Base-by-base conservation (phyloP, 2,888 invertebrate genomes). In the Acanthosepion pharaonis region DNA sequence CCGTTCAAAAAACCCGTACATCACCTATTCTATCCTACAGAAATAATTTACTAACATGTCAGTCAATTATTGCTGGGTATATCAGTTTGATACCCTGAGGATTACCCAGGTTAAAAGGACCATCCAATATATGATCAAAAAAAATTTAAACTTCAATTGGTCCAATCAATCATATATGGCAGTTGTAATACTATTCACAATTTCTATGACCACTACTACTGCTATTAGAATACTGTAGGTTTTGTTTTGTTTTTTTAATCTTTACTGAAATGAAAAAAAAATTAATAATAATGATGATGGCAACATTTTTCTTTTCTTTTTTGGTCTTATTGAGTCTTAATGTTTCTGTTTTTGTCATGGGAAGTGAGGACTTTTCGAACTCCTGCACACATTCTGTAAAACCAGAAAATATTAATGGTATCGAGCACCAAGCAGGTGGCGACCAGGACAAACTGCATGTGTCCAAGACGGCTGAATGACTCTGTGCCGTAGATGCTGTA, bases 331-430 rank as follows among this genome's bases (percentile, higher is more conserved):
- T 95, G 94, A 59, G 78, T 64, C 55, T 64, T 92, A 33, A 94
- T 93, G 51, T 94, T 94, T 55, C 94, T n/a, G 59, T 95, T 95
- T 48, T 94, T 94, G 49, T 95, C 94, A 94, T 95, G 95, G 94
- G 95, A 94, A n/a, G 94, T 95, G 48, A 96, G 94, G 5, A 97
- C 96, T 95, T 96, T 97, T 42, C 95, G 94, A 78, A 96, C 96
- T 20, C 97, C 97, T 92, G 95, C 95, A 78, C 95, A 96, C 95
- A 97, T 97, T 95, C 96, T 97, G 95, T 96, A 96, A 95, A 97
- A 97, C 97, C 97, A 97, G 94, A 96, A 96, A 91, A 97, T 94
- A 96, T 97, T 97, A 55, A 97, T 96, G 51, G 95, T 94, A 95
- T 97, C 97, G 23, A 97, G 95, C 91, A 97, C 95, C 91, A 96